Percentiles rank a stretch among this genome's conserved stretches.
Conservation (phyloP, 2,113 vertebrate genomes). For the Hypocryptadius cinnamomeus region DNA sequence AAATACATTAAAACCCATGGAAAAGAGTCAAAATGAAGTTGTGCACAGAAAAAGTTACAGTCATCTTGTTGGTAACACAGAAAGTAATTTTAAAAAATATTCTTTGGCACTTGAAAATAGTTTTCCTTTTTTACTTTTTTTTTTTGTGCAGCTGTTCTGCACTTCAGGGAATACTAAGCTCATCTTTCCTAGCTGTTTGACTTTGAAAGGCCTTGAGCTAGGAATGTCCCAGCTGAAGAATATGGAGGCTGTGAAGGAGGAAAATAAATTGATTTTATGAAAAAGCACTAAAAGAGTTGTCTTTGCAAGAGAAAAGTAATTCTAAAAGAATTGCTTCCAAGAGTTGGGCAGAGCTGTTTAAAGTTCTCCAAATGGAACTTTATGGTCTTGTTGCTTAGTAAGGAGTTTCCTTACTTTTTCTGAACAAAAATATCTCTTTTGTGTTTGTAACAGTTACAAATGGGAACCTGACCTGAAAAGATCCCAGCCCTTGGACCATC, state of each 20-base stretch:
- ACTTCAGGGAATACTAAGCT: not conserved
- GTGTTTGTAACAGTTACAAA: not conserved
- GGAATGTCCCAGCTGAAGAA: not conserved
- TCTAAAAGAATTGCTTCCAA: not conserved
- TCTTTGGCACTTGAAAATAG: not conserved
- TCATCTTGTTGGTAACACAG: not conserved
- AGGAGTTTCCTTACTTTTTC: not conserved
- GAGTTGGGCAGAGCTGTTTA: not conserved
- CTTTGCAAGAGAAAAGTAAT: not conserved
- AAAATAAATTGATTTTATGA: not conserved
- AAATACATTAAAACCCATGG: not conserved
- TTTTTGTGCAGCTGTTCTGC: not conserved
- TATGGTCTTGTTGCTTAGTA: not conserved
- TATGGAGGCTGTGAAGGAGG: not conserved
- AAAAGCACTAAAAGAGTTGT: not conserved
- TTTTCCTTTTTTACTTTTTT: not conserved
- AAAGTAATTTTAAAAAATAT: not conserved
- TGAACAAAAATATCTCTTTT: not conserved
- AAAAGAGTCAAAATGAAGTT: not conserved
- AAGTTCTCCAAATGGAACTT: not conserved
- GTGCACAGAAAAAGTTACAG: not conserved
- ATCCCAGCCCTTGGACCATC: not conserved
- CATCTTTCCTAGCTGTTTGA: not conserved
- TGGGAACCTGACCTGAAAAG: not conserved
- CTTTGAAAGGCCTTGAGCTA: conserved; percentile 4